Base-by-base conservation (phyloP, 2,113 vertebrate species). In the Lonchura striata region DNA sequence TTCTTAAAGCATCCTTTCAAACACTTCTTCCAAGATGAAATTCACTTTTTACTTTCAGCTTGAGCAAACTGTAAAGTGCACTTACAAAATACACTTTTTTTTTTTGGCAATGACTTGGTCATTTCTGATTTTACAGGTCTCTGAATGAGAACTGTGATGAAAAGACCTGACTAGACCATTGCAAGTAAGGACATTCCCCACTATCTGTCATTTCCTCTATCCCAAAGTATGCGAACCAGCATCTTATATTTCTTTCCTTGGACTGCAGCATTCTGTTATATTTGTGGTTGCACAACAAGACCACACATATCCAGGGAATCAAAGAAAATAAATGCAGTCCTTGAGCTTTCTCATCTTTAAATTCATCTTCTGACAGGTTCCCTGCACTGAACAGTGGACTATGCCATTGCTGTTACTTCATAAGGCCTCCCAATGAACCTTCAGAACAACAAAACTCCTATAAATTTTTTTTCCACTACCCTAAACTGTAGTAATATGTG, bases 31-130 rank as follows among this genome's bases (percentile, higher is more conserved):
- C 14, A 74, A 90, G 65, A 85, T 72, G 15, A 92, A 91, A 88
- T 77, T 69, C 49, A 69, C 59, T 76, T 66, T 60, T 97, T 90
- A 63, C 49, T 93, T 88, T 88, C 76, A 90, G 35, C n/a, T 57
- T 59, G 8, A 77, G 59, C 72, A 30, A 69, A 61, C 7, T 31
- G 13, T 16, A 44, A 83, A 25, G 3, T 21, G 13, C 50, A 37
- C 47, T 61, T 37, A 64, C 16, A 87, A 92, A 74, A 17, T 30
- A 49, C 4, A 15, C 69, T 84, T 41, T 41, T 41, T 41, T 41
- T 41, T 41, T 89, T 33, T 64, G 60, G 52, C 61, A 74, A 39
- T n/a, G 33, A 57, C 60, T 52, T 96, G 52, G 66, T 28, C 35
- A 33, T 46, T 80, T 90, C 60, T 74, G 30, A 93, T 95, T 96